phyloP scores from a whole-genome alignment of 2,888 invertebrate species.

The Neria commutata region DNA sequence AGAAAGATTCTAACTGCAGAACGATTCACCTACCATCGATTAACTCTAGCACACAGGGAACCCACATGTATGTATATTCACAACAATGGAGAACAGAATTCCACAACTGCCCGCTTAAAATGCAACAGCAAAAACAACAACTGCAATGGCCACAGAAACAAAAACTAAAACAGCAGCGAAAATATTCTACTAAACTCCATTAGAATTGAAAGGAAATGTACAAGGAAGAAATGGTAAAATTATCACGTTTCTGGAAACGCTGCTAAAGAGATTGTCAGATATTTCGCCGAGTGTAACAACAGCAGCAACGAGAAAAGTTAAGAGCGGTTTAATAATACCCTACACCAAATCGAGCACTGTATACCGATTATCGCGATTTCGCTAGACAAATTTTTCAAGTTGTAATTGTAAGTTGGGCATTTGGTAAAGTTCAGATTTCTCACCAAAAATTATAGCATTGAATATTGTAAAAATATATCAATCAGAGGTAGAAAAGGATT shows the following conservation, averaged over 20 bases:
- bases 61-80: too few species aligned
- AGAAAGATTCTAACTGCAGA: too few species aligned
- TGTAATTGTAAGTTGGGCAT: too few species aligned
- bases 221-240: conserved; percentile 53
- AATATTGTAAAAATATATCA: too few species aligned
- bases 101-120: conserved; percentile 15
- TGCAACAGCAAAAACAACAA: conserved; percentile 12
- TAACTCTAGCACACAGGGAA: conserved; percentile 39
- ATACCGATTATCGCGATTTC: too few species aligned
- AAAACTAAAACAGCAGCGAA: conserved; percentile 34
- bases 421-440: too few species aligned
- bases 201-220: conserved; percentile 48
- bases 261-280: background rate
- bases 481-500: too few species aligned
- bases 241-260: conserved; percentile 53
- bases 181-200: conserved; percentile 30
- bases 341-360: too few species aligned
- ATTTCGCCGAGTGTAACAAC: conserved; percentile 29
- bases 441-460: too few species aligned
- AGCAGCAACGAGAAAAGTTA: conserved; percentile 10
- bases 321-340: too few species aligned
- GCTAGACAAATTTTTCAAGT: too few species aligned
- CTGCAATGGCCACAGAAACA: conserved; percentile 17
- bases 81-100: conserved; percentile 16
- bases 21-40: conserved; percentile 46